Evolutionary conservation across 2,113 vertebrate genomes (phyloP).

Genomic region (Strix aluco): DNA sequence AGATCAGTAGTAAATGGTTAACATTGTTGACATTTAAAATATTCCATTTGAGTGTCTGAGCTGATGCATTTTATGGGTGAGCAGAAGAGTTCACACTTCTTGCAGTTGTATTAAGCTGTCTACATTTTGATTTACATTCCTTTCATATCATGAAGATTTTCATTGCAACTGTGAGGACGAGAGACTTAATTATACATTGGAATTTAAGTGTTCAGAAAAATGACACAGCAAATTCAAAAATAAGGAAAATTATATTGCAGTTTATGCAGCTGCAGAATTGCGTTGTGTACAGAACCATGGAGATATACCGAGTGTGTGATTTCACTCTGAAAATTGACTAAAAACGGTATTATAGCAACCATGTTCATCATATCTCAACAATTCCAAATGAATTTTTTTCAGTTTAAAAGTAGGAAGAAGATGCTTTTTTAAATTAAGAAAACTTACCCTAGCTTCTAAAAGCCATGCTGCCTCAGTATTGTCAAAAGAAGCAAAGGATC

Average conservation of each 20-base stretch:
- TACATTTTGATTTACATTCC: slow-evolving; percentile 28
- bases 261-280: slow-evolving; percentile 22
- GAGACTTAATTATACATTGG: slow-evolving; percentile 19
- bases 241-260: background rate
- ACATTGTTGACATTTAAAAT: background rate
- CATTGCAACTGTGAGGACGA: background rate
- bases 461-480: background rate
- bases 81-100: background rate
- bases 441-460: background rate
- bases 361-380: background rate
- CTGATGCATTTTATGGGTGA: background rate
- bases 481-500: background rate
- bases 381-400: background rate
- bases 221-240: slow-evolving; percentile 30
- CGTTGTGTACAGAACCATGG: background rate
- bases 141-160: background rate
- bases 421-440: background rate
- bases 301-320: background rate
- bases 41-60: background rate
- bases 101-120: slow-evolving; percentile 9
- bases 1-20: background rate
- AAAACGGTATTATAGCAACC: background rate
- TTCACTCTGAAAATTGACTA: background rate
- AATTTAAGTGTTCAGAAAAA: slow-evolving; percentile 17
- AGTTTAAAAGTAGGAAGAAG: background rate